A percentile compares a stretch with the other conserved stretches of the same genome.
These are phyloP conservation scores for Nannobrachium achirus DNA, from an alignment of 2,113 vertebrate genomes.

Conservation along the genomic window DNA sequence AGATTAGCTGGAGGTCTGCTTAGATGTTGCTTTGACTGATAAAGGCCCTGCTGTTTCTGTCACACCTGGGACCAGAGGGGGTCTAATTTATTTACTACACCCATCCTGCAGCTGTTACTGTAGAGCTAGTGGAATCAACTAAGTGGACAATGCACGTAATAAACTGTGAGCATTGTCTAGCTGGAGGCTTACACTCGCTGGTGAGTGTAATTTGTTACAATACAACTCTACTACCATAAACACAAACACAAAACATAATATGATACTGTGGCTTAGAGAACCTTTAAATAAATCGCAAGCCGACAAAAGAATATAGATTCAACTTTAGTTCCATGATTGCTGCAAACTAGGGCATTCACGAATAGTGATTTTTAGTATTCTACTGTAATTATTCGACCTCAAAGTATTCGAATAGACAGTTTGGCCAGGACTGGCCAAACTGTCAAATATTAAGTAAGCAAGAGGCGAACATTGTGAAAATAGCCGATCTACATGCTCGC, in stretches of 20 bases:
- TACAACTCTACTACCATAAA: conserved; percentile 9
- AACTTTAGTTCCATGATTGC: too few relatives aligned
- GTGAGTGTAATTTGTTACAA: conserved; percentile 37
- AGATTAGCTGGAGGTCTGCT: conserved; percentile 66
- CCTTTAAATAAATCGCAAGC: too few relatives aligned
- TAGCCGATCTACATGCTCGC: too few relatives aligned
- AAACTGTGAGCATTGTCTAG: conserved; percentile 35
- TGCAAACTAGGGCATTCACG: too few relatives aligned
- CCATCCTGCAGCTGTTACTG: conserved; percentile 65
- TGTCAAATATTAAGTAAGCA: too few relatives aligned
- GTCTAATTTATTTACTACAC: conserved; percentile 66
- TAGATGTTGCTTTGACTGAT: conserved; percentile 69
- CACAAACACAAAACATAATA: not conserved
- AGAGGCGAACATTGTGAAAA: too few relatives aligned
- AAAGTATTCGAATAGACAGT: too few relatives aligned
- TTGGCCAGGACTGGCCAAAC: too few relatives aligned
- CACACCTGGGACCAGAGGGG: conserved; percentile 52
- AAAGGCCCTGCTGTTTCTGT: conserved; percentile 67
- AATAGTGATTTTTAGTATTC: too few relatives aligned
- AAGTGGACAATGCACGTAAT: conserved; percentile 61
- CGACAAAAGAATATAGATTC: too few relatives aligned
- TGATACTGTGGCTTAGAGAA: conserved; percentile 6
- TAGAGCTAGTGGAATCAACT: conserved; percentile 46
- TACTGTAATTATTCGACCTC: too few relatives aligned
- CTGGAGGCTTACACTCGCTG: conserved; percentile 42